Evolutionary conservation across 2,888 invertebrate genomes (phyloP), one percentile per base, ranked within the genome.

Genomic region (Alentia gelatinosa): DNA sequence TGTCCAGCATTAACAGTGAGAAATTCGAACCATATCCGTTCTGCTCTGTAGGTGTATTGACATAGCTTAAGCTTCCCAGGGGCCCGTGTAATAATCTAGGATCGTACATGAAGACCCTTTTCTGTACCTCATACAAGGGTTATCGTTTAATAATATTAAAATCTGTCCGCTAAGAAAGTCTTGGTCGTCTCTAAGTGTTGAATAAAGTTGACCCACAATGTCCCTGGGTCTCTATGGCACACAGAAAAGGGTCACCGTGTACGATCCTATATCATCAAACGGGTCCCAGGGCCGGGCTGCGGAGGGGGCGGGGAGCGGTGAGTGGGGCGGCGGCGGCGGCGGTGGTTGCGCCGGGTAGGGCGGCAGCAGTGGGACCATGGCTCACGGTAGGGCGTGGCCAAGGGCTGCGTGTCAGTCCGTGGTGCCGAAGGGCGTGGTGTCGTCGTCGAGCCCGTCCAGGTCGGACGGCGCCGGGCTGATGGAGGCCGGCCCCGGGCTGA

Each of bases 381-480:
- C 75, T 37, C 75, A 75, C 19, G 40, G 5, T 15, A 35, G 40
- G 15, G 5, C 40, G 30, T 83, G 83, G 23, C 4, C 26, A 19
- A 47, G 30, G 12, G 63, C 23, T 68, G 89, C 47, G 23, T 63
- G 42, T 90, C 90, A 90, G 40, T 90, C 90, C 26, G 40, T 47
- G 5, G 88, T 90, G 26, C 86, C 83, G 26, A 91, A 91, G 9
- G 91, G 90, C 23, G 88, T 91, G 1, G 91, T 91, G 42, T 92
- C 94, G 39, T 95, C 94, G 9, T 95, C 95, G 7, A 94, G 63
- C 1, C 92, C 93, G 33, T 95, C 95, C 0, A 94, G 84, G 89
- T 95, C 95, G 9, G 94, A 94, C 3, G 92, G 92, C 1, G 92
- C 91, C n/a, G 91, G 91, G 33, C 89, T 88, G 0, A 91, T 89